A percentile compares a stretch with the other conserved stretches of the same genome.
Evolutionary conservation across 2,113 vertebrate genomes (phyloP).

Genomic region (Aldabrachelys gigantea): DNA sequence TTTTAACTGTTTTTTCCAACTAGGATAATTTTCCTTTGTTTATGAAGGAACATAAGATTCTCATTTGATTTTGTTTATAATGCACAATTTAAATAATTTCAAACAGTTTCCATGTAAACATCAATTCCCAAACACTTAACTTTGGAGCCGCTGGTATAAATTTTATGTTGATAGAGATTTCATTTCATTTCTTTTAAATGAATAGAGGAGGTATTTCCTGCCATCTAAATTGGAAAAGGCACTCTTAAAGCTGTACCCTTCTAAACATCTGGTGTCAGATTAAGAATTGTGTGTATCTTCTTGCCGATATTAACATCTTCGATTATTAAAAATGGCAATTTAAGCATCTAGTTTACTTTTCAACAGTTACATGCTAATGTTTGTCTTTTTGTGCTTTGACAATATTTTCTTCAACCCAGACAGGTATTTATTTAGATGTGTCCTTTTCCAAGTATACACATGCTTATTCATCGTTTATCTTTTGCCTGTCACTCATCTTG

Average conservation of each 20-base stretch:
- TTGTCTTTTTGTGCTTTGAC: not conserved
- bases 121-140: not conserved
- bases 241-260: not conserved
- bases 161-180: not conserved
- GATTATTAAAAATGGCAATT: not conserved
- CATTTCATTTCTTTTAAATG: not conserved
- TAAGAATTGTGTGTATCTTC: not conserved
- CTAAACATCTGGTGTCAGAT: not conserved
- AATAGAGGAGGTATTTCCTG: not conserved
- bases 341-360: not conserved
- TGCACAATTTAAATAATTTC: not conserved
- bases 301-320: not conserved
- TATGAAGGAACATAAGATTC: not conserved
- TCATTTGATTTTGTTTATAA: not conserved
- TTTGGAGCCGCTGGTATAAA: not conserved
- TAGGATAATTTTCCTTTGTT: not conserved
- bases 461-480: not conserved
- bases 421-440: not conserved
- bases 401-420: not conserved
- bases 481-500: not conserved
- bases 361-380: not conserved
- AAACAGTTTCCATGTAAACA: not conserved
- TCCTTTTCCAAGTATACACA: not conserved
- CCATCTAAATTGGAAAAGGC: not conserved
- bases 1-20: conserved; percentile 10